Conservation (phyloP, 2,113 vertebrate species). For the Anser cygnoides region DNA sequence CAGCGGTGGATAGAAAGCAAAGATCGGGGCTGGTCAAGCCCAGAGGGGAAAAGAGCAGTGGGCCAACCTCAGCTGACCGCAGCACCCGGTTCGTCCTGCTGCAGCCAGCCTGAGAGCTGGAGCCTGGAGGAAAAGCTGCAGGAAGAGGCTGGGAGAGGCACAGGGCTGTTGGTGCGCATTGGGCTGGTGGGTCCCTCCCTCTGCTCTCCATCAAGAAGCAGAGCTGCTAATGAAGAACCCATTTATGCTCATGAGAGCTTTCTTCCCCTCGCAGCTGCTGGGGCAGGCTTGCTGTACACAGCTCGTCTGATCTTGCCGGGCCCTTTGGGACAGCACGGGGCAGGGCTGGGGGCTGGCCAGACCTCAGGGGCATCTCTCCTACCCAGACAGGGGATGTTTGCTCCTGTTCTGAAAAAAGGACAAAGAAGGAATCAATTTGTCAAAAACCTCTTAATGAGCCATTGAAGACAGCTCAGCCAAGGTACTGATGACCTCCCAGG, state of each 20-base stretch:
- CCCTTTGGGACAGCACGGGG: neutral
- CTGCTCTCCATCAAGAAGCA: neutral
- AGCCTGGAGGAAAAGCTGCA: rapidly evolving
- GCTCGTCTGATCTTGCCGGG: neutral
- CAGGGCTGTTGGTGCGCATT: rapidly evolving
- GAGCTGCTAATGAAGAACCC: neutral
- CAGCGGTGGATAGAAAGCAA: neutral
- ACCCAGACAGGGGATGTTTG: neutral
- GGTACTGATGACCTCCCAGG: conserved; percentile 15
- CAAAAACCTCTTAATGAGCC: conserved; percentile 13
- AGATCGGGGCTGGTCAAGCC: rapidly evolving
- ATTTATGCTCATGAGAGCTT: neutral
- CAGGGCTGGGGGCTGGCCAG: neutral
- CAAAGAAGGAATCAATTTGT: neutral
- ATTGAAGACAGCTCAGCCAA: neutral
- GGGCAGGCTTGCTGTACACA: rapidly evolving
- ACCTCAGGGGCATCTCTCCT: neutral
- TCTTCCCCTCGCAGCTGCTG: neutral
- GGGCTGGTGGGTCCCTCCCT: neutral
- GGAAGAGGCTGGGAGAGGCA: neutral
- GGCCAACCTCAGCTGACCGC: neutral
- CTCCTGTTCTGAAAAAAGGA: neutral
- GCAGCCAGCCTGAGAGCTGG: neutral
- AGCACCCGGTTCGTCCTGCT: neutral
- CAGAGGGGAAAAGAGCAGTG: neutral